Conservation (phyloP, 2,113 vertebrate genomes). For the Mionectes macconnelli region DNA sequence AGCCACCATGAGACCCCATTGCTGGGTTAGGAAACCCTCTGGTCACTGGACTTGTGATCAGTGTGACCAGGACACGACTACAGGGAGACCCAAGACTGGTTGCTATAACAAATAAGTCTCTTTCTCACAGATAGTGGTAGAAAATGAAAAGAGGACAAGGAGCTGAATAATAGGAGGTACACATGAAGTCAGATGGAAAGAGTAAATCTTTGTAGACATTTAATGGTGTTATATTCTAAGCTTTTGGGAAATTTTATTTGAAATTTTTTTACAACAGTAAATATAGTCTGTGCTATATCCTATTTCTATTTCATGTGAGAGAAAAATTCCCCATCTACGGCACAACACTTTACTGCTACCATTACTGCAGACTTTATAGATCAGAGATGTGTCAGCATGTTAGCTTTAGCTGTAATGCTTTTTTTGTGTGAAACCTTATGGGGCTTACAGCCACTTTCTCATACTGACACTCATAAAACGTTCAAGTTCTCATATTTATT, state of each 20-base stretch:
- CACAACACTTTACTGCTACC: slow-evolving; percentile 70
- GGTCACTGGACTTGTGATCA: neutral
- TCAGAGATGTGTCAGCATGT: slow-evolving; percentile 76
- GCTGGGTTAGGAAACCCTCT: neutral
- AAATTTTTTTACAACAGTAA: slow-evolving; percentile 69
- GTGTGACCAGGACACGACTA: neutral
- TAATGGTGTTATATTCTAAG: slow-evolving; percentile 69
- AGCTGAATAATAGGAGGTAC: slow-evolving; percentile 23
- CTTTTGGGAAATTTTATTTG: slow-evolving; percentile 70
- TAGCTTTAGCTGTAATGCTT: slow-evolving; percentile 72
- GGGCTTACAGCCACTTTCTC: slow-evolving; percentile 72
- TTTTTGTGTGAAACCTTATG: slow-evolving; percentile 77
- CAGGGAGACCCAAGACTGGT: neutral
- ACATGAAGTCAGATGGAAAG: slow-evolving; percentile 59
- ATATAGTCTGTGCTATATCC: slow-evolving; percentile 62
- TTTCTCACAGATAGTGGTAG: neutral
- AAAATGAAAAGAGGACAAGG: slow-evolving; percentile 14
- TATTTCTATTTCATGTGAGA: slow-evolving; percentile 68
- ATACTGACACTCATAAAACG: slow-evolving; percentile 71
- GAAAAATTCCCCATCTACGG: slow-evolving; percentile 70
- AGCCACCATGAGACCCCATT: accelerated
- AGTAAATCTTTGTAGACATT: slow-evolving; percentile 63
- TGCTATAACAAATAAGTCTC: neutral
- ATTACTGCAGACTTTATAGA: slow-evolving; percentile 77
- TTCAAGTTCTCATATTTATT: slow-evolving; percentile 73